These are phyloP conservation scores for Cataglyphis hispanica DNA, from an alignment of 1,140 invertebrate species.

Conservation along the genomic window DNA sequence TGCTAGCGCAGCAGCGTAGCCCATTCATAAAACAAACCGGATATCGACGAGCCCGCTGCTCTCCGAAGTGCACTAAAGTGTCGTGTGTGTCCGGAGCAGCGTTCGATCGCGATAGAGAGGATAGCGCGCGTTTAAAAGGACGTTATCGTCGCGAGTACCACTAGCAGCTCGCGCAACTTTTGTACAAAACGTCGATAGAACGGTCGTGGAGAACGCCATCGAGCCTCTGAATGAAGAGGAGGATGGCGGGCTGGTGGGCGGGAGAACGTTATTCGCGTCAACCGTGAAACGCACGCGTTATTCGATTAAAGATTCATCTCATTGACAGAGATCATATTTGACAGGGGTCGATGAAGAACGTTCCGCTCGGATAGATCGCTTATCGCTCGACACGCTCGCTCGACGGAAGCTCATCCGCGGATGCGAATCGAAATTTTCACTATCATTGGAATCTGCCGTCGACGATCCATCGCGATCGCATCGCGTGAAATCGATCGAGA, in stretches of 20 bases:
- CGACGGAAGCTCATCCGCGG: conserved; percentile 14
- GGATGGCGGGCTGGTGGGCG: not conserved
- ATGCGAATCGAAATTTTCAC: not conserved
- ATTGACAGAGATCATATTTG: not conserved
- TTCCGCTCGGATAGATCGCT: not conserved
- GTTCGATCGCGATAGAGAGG: conserved; percentile 50
- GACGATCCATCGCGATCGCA: conserved; percentile 4
- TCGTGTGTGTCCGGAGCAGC: not conserved
- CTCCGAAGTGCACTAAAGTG: conserved; percentile 34
- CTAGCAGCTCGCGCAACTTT: conserved; percentile 32
- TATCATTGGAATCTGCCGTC: conserved; percentile 14
- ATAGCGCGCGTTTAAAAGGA: conserved; percentile 12
- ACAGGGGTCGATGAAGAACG: not conserved
- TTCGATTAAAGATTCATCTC: conserved; percentile 22
- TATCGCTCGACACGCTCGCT: not conserved
- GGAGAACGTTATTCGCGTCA: not conserved
- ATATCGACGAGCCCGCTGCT: conserved; percentile 50
- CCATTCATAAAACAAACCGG: conserved; percentile 64
- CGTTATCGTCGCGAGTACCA: conserved; percentile 17
- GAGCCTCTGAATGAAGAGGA: conserved; percentile 31
- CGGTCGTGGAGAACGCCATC: conserved; percentile 31
- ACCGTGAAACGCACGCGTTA: not conserved
- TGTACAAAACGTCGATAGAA: conserved; percentile 52
- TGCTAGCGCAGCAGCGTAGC: not conserved
- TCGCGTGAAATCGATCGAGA: conserved; percentile 32